phyloP scores from a whole-genome alignment of 2,888 invertebrate species.

The Metacarcinus magister region DNA sequence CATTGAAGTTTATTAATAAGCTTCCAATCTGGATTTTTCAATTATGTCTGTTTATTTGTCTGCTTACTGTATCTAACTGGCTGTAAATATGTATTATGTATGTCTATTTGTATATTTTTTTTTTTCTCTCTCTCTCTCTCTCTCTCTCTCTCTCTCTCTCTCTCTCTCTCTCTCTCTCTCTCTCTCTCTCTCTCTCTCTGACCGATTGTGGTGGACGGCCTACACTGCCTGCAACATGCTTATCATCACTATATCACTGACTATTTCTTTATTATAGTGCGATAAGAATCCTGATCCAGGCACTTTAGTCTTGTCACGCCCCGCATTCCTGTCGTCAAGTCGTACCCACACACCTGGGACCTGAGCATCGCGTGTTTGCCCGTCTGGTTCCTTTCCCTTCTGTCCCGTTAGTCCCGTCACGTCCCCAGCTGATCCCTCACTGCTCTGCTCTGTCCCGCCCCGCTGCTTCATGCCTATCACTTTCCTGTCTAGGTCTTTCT shows the following conservation, averaged over 20 bases:
- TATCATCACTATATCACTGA: not conserved
- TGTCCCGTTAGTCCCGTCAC: not conserved
- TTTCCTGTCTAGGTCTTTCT: not conserved
- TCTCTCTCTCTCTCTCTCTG: not conserved
- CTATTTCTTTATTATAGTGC: not conserved
- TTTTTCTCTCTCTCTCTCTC: not conserved
- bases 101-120: not conserved
- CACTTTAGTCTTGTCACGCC: not conserved
- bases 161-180: not conserved
- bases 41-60: too few relatives aligned
- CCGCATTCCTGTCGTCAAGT: not conserved
- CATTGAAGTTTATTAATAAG: too few relatives aligned
- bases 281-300: not conserved
- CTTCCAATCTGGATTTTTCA: too few relatives aligned
- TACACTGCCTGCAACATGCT: not conserved
- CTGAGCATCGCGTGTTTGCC: not conserved
- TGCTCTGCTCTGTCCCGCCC: not conserved
- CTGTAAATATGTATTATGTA: too few relatives aligned
- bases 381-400: not conserved
- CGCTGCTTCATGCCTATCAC: not conserved
- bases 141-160: conserved; percentile 7
- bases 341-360: not conserved
- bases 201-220: not conserved
- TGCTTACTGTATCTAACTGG: too few relatives aligned
- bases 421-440: not conserved